Evolutionary conservation across 2,113 vertebrate species (phyloP).

Genomic region (Opisthocomus hoazin): DNA sequence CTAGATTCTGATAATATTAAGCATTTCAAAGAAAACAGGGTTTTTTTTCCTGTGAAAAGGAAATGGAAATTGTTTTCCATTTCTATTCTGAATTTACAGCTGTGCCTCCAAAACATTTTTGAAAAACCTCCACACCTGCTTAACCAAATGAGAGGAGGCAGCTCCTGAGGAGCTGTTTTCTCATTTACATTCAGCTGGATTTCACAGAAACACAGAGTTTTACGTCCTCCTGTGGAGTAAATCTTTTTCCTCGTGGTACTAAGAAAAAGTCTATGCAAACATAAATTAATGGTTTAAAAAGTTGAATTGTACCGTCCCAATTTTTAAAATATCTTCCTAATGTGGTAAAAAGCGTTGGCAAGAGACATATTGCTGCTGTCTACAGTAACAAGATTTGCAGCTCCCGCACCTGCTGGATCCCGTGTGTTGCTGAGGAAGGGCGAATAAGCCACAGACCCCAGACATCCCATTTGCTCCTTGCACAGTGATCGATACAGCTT

Average conservation of each 20-base stretch:
- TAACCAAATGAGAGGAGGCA: neutral
- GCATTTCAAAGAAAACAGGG: neutral
- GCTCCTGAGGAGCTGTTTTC: neutral
- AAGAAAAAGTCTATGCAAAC: neutral
- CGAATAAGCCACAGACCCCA: neutral
- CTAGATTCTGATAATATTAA: neutral
- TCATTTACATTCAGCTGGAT: conserved; percentile 13
- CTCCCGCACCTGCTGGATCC: neutral
- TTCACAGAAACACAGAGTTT: conserved; percentile 1
- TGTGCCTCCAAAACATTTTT: neutral
- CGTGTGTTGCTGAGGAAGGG: neutral
- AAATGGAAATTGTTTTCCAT: neutral
- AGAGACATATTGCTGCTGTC: neutral
- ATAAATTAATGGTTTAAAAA: neutral
- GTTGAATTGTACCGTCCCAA: neutral
- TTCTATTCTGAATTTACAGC: neutral
- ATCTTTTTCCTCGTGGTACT: neutral
- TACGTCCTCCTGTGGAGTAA: neutral
- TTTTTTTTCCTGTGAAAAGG: neutral
- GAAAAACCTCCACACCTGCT: conserved; percentile 8
- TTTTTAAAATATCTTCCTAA: neutral
- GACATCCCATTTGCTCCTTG: neutral
- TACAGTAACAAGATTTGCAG: neutral
- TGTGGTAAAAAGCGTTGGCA: neutral
- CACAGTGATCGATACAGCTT: neutral